Conservation (phyloP, 2,113 vertebrate genomes). For the Calidris pugnax region DNA sequence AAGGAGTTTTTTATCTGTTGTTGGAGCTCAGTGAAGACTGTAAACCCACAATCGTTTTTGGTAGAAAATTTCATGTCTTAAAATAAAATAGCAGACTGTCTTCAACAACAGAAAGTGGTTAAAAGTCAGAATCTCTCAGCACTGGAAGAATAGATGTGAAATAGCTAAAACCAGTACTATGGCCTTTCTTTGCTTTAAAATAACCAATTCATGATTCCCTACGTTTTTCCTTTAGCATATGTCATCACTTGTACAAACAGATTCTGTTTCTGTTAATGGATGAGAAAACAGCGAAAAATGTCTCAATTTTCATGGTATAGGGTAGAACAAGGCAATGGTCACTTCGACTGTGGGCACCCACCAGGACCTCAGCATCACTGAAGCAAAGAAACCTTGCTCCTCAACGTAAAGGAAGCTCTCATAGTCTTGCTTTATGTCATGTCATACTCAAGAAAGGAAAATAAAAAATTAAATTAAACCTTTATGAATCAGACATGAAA, state of each 20-base stretch:
- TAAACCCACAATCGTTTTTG: background rate
- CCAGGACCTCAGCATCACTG: fast-evolving
- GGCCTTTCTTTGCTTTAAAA: background rate
- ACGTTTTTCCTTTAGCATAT: background rate
- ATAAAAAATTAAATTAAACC: background rate
- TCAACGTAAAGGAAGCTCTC: background rate
- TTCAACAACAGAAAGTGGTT: background rate
- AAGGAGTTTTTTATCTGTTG: background rate
- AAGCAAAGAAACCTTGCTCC: background rate
- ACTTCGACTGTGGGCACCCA: background rate
- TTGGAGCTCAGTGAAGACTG: background rate
- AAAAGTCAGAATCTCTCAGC: background rate
- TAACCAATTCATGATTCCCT: background rate
- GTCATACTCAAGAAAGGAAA: background rate
- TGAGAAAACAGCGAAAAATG: background rate
- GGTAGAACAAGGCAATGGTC: background rate
- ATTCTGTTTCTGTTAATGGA: background rate
- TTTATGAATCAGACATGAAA: background rate
- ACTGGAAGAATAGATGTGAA: background rate
- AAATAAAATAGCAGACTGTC: background rate
- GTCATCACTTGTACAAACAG: background rate
- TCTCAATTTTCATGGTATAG: background rate
- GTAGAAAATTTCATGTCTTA: background rate
- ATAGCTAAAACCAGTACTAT: background rate
- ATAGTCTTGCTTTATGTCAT: background rate